These are phyloP conservation scores for Cichlasoma orientale DNA, from an alignment of 2,797 vertebrate genomes.

Conservation along the genomic window DNA sequence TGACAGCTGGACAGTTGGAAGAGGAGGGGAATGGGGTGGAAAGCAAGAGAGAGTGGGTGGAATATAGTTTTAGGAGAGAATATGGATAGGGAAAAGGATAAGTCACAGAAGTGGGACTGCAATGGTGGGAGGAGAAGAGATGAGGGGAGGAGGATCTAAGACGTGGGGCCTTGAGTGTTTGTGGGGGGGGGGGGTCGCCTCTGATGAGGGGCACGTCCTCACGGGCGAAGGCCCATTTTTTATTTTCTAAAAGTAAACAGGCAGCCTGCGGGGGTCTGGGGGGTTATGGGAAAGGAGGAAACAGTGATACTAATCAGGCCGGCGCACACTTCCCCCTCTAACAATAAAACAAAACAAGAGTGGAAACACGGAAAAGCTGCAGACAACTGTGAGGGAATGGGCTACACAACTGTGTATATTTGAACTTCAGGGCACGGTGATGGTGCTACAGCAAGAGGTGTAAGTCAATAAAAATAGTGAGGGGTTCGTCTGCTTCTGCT, in stretches of 20 bases:
- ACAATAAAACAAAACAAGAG: slow-evolving; percentile 84
- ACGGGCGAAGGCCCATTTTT: slow-evolving; percentile 92
- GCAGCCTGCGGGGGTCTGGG: slow-evolving; percentile 93
- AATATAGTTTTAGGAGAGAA: slow-evolving; percentile 69
- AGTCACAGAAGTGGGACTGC: slow-evolving; percentile 67
- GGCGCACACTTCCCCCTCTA: slow-evolving; percentile 95
- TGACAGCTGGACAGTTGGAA: slow-evolving; percentile 89
- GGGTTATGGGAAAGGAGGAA: slow-evolving; percentile 99
- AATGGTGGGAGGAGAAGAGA: slow-evolving; percentile 62
- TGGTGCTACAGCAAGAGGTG: slow-evolving; percentile 32
- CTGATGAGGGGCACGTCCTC: slow-evolving; percentile 84
- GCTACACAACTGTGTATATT: slow-evolving; percentile 9
- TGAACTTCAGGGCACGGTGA: slow-evolving; percentile 39
- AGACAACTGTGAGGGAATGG: slow-evolving; percentile 69
- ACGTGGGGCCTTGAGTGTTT: slow-evolving; percentile 56
- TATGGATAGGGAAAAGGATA: slow-evolving; percentile 61
- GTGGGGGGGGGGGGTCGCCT: slow-evolving; percentile 45
- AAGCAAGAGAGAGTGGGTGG: slow-evolving; percentile 69
- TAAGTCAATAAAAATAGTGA: slow-evolving; percentile 39
- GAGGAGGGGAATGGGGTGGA: slow-evolving; percentile 63
- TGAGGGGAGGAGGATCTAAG: slow-evolving; percentile 59
- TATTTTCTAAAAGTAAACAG: slow-evolving; percentile 99
- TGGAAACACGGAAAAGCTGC: slow-evolving; percentile 72
- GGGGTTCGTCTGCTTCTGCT: slow-evolving; percentile 10
- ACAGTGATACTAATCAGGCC: slow-evolving; percentile 97